Percentiles rank a stretch among this genome's conserved stretches.
Evolutionary conservation across 2,797 vertebrate genomes (phyloP).

Genomic region (Sitta carolinensis): DNA sequence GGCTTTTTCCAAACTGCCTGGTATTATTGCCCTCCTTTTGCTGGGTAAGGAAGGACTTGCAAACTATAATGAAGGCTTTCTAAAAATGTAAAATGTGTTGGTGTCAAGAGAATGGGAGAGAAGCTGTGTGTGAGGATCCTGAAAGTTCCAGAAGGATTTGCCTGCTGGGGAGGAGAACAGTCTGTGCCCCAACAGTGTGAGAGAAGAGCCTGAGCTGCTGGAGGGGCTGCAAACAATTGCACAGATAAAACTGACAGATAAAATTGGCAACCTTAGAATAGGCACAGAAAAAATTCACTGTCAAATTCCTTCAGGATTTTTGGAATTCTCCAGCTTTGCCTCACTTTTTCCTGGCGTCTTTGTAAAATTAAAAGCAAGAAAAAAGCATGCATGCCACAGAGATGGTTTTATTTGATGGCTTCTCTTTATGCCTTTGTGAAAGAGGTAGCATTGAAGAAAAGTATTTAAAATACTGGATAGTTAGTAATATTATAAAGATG

Average conservation of each 20-base stretch:
- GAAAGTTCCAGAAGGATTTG: not conserved
- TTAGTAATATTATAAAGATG: not conserved
- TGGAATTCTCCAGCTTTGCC: not conserved
- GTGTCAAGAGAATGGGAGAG: not conserved
- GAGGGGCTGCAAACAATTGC: not conserved
- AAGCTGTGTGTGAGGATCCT: not conserved
- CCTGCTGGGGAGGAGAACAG: not conserved
- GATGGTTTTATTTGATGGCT: not conserved
- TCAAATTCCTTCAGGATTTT: not conserved
- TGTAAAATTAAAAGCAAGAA: not conserved
- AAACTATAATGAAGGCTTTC: not conserved
- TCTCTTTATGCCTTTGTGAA: not conserved
- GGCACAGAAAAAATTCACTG: not conserved
- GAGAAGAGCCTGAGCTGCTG: not conserved
- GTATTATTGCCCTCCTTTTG: not conserved
- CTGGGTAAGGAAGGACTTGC: not conserved
- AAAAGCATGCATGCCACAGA: not conserved
- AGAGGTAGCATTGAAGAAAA: not conserved
- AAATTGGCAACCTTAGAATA: not conserved
- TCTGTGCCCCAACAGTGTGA: not conserved
- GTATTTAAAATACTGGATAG: not conserved
- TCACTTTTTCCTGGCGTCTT: not conserved
- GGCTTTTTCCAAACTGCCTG: not conserved
- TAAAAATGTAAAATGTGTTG: not conserved
- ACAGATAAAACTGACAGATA: not conserved